Percentiles rank a stretch among this genome's conserved stretches.
Evolutionary conservation across 2,888 invertebrate genomes (phyloP).

Genomic region (Drosophila emarginata): DNA sequence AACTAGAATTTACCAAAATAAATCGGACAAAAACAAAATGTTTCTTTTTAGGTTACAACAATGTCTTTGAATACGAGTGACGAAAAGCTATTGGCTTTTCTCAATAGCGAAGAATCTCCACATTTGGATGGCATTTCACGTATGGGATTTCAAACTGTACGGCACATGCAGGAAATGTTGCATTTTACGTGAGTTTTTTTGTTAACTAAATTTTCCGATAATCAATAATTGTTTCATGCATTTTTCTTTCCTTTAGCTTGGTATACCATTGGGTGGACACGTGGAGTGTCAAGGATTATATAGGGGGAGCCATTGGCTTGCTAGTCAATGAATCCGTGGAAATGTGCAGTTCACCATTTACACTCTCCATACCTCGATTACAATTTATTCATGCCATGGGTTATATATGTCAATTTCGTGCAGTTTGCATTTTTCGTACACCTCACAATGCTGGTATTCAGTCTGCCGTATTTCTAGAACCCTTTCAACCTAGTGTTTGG

Average conservation of each 20-base stretch:
- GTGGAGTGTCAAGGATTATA: conserved; percentile 71
- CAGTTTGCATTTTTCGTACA: conserved; percentile 85
- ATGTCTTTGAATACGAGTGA: conserved; percentile 57
- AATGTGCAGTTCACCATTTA: conserved; percentile 56
- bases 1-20: too few relatives aligned
- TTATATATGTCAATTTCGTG: conserved; percentile 70
- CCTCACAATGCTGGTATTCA: conserved; percentile 84
- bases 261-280: conserved; percentile 45
- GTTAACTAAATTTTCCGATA: neutral
- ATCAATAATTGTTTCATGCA: too few relatives aligned
- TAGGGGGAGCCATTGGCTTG: conserved; percentile 76
- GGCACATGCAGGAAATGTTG: conserved; percentile 66
- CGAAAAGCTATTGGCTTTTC: conserved; percentile 49
- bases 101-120: conserved; percentile 55
- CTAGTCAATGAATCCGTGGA: conserved; percentile 68
- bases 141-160: conserved; percentile 58
- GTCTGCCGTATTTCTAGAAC: conserved; percentile 84
- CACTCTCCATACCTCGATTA: conserved; percentile 54
- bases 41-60: conserved; percentile 58
- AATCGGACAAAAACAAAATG: too few relatives aligned
- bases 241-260: conserved; percentile 47
- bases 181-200: conserved; percentile 66
- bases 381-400: conserved; percentile 46
- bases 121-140: conserved; percentile 71
- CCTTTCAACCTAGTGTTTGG: conserved; percentile 85